Base-by-base conservation (phyloP, 2,113 vertebrate genomes). In the Epinephelus cyanopodus region DNA sequence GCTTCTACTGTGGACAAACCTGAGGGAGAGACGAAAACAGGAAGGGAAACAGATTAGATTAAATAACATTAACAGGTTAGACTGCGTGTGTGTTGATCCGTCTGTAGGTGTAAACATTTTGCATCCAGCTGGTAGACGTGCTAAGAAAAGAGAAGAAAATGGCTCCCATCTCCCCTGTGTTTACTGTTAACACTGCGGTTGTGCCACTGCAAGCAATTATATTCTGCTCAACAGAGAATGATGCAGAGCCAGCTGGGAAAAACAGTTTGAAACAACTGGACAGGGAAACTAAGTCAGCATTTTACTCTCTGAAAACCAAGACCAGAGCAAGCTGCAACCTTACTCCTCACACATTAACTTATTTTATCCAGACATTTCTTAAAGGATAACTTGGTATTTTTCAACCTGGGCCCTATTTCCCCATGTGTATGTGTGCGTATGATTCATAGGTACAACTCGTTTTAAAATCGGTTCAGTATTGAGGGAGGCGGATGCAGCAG, bases 1-100 rank as follows among this genome's bases (percentile, higher is more conserved):
- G 94, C 96, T 94, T 99, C 98, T 84, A 99, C 98, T 7, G 98
- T 98, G 0, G 97, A 96, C 83, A 99, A 79, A 86, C 98, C 98
- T 99, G 92, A 78, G 90, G 18, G 15, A 33, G 14, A 66, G 15
- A 66, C 23, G 21, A 68, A 0, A 73, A 5, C 15, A 15, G 14
- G 64, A 53, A 64, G 11, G 6, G 0, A 39, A 13, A 45, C 13
- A n/a, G 37, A 42, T 8, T 4, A 67, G 9, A 45, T 45, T 2
- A 17, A 23, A 15, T 3, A 48, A 27, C 5, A 48, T 18, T 12
- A 65, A 53, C 1, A 18, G 18, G 18, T 10, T 6, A 21, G 54
- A 57, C 13, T 15, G 15, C 19, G 25, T 6, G 17, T 10, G 48
- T 70, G 42, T 21, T 5, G 5, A 68, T 74, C 17, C 0, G 5